A percentile compares a stretch with the other conserved stretches of the same genome.
Evolutionary conservation across 35 echinoderm and acorn worm genomes (phyloP).

Genomic region (Anneissia japonica): DNA sequence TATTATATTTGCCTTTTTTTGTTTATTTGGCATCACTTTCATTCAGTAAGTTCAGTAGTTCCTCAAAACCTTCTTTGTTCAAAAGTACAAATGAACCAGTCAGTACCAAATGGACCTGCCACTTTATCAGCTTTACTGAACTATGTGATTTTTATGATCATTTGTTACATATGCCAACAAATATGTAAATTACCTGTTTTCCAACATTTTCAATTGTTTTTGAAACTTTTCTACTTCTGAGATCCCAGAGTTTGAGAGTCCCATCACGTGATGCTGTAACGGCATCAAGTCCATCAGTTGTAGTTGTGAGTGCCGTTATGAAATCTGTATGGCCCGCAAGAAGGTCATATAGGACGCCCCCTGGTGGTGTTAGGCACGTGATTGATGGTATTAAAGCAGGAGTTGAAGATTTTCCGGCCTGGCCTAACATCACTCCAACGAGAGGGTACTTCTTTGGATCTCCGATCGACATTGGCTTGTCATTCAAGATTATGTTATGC

Average conservation of each 20-base stretch:
- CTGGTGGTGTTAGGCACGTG: conserved; percentile 40
- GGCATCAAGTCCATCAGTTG: conserved; percentile 36
- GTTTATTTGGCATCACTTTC: too few species aligned
- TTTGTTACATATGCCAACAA: too few species aligned
- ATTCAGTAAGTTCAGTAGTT: too few species aligned
- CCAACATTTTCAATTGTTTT: conserved; percentile 69
- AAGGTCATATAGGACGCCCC: conserved; percentile 22
- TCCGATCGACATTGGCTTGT: conserved; percentile 69
- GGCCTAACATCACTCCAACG: conserved; percentile 38
- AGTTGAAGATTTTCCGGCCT: conserved; percentile 31
- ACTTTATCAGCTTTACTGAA: too few species aligned
- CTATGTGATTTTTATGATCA: too few species aligned
- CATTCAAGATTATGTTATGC: conserved; percentile 24
- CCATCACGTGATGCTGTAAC: conserved; percentile 75
- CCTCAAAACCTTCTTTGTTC: too few species aligned
- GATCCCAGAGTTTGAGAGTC: conserved; percentile 81
- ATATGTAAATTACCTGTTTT: conserved; percentile 58
- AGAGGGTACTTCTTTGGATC: conserved; percentile 75
- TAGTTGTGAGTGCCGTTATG: conserved; percentile 73
- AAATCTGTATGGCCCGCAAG: neutral
- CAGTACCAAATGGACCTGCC: too few species aligned
- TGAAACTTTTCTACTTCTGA: conserved; percentile 69
- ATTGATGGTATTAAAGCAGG: conserved; percentile 77
- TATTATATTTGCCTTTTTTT: too few species aligned
- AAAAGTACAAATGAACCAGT: too few species aligned